phyloP scores from a whole-genome alignment of 2,113 vertebrate genomes.

The Xiphophorus maculatus region DNA sequence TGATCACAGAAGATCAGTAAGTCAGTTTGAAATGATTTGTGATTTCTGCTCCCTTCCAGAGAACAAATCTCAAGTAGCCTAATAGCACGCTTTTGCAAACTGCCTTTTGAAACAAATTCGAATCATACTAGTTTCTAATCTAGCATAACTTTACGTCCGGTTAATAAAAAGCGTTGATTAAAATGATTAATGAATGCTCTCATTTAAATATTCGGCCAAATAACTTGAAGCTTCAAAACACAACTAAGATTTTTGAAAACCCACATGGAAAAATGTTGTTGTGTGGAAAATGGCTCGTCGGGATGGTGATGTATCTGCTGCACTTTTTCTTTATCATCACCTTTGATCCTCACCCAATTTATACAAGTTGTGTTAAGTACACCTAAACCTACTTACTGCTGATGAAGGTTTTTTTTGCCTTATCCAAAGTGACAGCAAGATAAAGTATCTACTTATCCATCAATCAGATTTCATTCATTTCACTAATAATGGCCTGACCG shows the following conservation, averaged over 20 bases:
- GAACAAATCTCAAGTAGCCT: not conserved
- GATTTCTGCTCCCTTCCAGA: not conserved
- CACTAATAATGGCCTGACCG: constrained; percentile 46
- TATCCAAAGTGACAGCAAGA: constrained; percentile 41
- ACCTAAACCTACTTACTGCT: constrained; percentile 30
- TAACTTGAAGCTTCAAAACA: not conserved
- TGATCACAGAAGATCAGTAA: constrained; percentile 26
- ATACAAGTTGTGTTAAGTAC: constrained; percentile 33
- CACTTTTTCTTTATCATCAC: constrained; percentile 22
- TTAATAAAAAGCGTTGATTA: not conserved
- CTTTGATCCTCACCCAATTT: constrained; percentile 44
- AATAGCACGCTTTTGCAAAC: not conserved
- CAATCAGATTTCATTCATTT: constrained; percentile 28
- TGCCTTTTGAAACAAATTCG: not conserved
- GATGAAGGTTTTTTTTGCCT: constrained; percentile 47
- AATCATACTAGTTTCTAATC: not conserved
- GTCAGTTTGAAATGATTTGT: constrained; percentile 3
- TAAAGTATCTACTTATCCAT: constrained; percentile 36
- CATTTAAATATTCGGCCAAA: not conserved
- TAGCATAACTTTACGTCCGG: not conserved
- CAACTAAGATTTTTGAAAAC: not conserved
- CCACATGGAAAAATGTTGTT: not conserved
- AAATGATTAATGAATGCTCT: not conserved
- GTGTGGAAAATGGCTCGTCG: not conserved
- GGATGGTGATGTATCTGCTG: constrained; percentile 10